phyloP scores from a whole-genome alignment of 2,888 invertebrate genomes.

The Xestia c-nigrum region DNA sequence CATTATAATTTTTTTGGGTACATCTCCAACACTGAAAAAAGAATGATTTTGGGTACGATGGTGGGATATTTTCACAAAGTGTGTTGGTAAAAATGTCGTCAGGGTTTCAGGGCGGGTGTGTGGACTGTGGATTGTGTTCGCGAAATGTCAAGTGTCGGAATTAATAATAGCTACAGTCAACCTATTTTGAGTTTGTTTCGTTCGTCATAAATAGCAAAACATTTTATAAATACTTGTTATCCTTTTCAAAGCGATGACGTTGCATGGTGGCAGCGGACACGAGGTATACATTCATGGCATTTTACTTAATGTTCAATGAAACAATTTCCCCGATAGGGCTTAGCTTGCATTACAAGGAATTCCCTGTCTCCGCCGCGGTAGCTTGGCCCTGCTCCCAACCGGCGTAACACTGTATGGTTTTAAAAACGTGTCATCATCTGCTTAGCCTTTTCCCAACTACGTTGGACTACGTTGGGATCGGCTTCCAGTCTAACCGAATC shows the following conservation, averaged over 20 bases:
- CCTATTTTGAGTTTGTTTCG: conserved; percentile 9
- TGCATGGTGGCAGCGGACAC: too few relatives aligned
- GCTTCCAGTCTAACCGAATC: too few relatives aligned
- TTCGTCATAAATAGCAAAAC: not conserved
- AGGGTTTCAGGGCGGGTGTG: conserved; percentile 15
- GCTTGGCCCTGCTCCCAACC: not conserved
- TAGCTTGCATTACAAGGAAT: not conserved
- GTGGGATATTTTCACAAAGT: conserved; percentile 50
- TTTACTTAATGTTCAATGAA: not conserved
- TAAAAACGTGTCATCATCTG: too few relatives aligned
- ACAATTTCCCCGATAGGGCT: not conserved
- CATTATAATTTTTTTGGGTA: conserved; percentile 54
- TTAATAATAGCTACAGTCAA: conserved; percentile 1
- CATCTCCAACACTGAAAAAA: conserved; percentile 47
- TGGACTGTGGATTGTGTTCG: conserved; percentile 7
- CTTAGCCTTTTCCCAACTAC: too few relatives aligned
- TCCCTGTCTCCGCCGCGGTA: not conserved
- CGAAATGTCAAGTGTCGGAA: conserved; percentile 27
- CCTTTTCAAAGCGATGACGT: not conserved
- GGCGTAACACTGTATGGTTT: not conserved
- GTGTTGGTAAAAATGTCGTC: conserved; percentile 32
- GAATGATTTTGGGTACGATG: conserved; percentile 49
- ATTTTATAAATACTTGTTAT: not conserved
- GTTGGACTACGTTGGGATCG: too few relatives aligned
- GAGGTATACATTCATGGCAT: not conserved